phyloP scores from a whole-genome alignment of 2,113 vertebrate species.

The Mirza zaza region DNA sequence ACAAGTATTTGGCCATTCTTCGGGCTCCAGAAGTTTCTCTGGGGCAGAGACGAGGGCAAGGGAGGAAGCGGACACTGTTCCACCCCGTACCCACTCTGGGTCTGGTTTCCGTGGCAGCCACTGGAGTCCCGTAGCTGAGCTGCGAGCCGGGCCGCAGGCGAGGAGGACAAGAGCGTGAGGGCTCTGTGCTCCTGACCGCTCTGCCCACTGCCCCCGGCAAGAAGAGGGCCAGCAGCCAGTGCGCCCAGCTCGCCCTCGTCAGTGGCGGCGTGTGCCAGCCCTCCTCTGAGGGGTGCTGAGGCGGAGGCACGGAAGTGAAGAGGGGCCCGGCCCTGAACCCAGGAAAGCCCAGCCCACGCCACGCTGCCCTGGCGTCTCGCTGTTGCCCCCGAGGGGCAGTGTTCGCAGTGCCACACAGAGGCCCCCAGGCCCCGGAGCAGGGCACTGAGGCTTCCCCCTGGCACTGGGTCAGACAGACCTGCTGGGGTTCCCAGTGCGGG shows the following conservation, averaged over 20 bases:
- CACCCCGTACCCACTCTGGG: accelerated
- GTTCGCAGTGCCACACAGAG: accelerated
- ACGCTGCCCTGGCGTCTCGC: not conserved
- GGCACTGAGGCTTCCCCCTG: not conserved
- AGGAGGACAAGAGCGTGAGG: accelerated
- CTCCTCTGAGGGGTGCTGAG: not conserved
- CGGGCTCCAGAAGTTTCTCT: not conserved
- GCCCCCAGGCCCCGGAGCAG: not conserved
- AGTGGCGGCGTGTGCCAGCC: accelerated
- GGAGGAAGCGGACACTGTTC: not conserved
- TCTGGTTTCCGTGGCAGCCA: not conserved
- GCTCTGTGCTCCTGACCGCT: not conserved
- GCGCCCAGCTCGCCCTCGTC: not conserved
- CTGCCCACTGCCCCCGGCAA: accelerated
- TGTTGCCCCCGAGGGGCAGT: accelerated
- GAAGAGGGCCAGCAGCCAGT: accelerated
- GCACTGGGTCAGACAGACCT: not conserved
- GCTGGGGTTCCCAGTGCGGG: accelerated
- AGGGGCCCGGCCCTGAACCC: not conserved
- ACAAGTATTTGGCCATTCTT: accelerated
- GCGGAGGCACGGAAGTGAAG: not conserved
- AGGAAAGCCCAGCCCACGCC: not conserved
- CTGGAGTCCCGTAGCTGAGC: not conserved
- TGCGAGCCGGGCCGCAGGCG: accelerated
- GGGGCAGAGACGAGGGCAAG: not conserved